Percentiles rank a stretch among this genome's conserved stretches.
Evolutionary conservation across 2,113 vertebrate species (phyloP).

Genomic region (Neolamprologus fasciatus): DNA sequence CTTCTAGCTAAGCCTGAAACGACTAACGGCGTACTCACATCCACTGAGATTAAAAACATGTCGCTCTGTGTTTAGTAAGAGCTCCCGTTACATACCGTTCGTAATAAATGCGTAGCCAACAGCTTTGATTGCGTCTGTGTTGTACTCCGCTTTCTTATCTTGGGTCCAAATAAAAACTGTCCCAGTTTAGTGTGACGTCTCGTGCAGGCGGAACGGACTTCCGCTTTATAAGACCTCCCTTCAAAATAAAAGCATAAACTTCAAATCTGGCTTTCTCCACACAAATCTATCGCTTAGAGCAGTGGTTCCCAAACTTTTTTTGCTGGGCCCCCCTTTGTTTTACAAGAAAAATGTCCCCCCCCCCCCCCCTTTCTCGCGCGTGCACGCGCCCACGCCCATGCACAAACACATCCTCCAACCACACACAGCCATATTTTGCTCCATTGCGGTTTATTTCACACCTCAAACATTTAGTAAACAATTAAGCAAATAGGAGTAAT

Average conservation of each 20-base stretch:
- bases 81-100: not conserved
- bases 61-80: not conserved
- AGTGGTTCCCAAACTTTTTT: not conserved
- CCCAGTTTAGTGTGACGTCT: not conserved
- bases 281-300: not conserved
- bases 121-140: not conserved
- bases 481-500: no score
- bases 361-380: rapidly evolving
- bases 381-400: no score
- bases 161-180: not conserved
- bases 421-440: no score
- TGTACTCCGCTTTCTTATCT: not conserved
- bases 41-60: not conserved
- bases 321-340: not conserved
- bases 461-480: no score
- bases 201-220: no score
- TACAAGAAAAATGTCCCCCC: not conserved
- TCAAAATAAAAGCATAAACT: not conserved
- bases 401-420: not conserved
- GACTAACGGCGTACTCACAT: no score
- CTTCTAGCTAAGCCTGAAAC: not conserved
- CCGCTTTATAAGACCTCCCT: not conserved
- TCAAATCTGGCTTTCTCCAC: not conserved
- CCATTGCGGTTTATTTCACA: no score
- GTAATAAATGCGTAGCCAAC: not conserved